phyloP scores from a whole-genome alignment of 2,113 vertebrate species.

The Perca flavescens region DNA sequence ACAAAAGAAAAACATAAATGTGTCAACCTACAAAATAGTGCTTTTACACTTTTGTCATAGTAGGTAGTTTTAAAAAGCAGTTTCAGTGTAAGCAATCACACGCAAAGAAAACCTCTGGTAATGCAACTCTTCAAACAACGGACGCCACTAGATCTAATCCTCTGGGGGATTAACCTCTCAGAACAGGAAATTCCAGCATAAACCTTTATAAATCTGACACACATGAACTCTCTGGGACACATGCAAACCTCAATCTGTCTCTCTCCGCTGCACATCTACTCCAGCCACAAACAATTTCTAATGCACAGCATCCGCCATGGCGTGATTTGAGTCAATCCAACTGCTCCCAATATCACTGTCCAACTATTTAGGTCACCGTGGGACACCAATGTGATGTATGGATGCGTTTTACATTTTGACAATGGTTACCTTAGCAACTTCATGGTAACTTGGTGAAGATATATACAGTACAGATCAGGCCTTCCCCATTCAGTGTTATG shows the following conservation, averaged over 20 bases:
- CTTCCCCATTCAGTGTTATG: conserved; percentile 14
- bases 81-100: conserved; percentile 23
- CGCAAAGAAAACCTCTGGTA: conserved; percentile 23
- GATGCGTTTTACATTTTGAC: conserved; percentile 8
- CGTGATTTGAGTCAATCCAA: conserved; percentile 8
- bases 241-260: conserved; percentile 75
- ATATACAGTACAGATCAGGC: conserved; percentile 1
- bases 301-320: conserved; percentile 6
- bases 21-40: neutral
- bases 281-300: conserved; percentile 10
- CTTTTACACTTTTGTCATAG: neutral
- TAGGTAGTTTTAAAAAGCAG: neutral
- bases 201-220: conserved; percentile 77
- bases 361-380: conserved; percentile 7
- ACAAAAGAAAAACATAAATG: neutral
- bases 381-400: neutral
- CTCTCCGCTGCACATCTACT: conserved; percentile 26
- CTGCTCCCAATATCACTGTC: neutral
- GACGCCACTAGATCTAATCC: conserved; percentile 65
- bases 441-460: conserved; percentile 1
- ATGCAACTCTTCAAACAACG: conserved; percentile 47
- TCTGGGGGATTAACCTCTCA: conserved; percentile 74
- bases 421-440: conserved; percentile 22
- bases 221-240: conserved; percentile 65
- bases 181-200: conserved; percentile 74